phyloP scores from a whole-genome alignment of 2,797 vertebrate genomes.

The Gobionotothen gibberifrons region DNA sequence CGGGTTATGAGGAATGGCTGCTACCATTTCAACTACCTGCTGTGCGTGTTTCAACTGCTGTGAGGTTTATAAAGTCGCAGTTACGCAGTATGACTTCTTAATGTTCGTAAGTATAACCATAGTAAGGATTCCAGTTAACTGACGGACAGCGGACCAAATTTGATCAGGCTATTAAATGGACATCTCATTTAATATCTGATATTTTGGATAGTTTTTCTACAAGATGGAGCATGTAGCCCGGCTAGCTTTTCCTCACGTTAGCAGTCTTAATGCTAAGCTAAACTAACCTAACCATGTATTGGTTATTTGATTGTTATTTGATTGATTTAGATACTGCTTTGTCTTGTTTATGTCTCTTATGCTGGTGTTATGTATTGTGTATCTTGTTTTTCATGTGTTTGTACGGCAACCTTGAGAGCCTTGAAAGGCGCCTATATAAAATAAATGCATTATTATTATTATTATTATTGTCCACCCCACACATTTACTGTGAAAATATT shows the following conservation, averaged over 20 bases:
- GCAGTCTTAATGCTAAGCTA: not conserved
- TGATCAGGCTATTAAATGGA: constrained; percentile 22
- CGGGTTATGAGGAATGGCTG: constrained; percentile 58
- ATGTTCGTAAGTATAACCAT: constrained; percentile 29
- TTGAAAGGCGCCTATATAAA: no score
- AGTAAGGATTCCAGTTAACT: constrained; percentile 19
- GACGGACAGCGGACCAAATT: not conserved
- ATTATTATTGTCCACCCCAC: no score
- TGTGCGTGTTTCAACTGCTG: constrained; percentile 60
- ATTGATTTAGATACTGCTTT: no score
- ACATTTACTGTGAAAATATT: not conserved
- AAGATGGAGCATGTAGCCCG: not conserved
- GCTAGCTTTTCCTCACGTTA: not conserved
- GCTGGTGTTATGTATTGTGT: no score
- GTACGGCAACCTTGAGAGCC: no score
- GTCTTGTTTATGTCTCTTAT: no score
- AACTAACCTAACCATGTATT: not conserved
- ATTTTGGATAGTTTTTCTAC: not conserved
- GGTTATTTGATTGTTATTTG: no score
- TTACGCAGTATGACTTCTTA: constrained; percentile 22
- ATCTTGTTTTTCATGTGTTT: no score
- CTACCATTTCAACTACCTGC: constrained; percentile 66
- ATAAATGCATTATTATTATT: no score
- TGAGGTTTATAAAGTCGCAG: constrained; percentile 35
- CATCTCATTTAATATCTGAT: constrained; percentile 4